Conservation (phyloP, 2,113 vertebrate genomes). For the Mustela lutreola region DNA sequence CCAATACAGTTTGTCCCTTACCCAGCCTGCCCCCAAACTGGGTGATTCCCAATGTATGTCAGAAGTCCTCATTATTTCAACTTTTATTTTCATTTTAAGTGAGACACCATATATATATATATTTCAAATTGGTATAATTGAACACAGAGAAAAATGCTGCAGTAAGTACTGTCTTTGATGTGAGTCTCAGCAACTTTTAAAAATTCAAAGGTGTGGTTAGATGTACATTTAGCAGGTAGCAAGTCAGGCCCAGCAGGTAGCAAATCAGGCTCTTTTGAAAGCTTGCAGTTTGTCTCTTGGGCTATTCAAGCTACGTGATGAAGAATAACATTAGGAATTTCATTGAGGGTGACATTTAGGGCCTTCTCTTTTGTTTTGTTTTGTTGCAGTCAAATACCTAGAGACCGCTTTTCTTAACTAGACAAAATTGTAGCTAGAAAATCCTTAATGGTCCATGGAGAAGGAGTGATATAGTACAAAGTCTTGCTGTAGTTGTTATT, state of each 20-base stretch:
- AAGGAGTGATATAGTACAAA: conserved; percentile 32
- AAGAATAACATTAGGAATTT: conserved; percentile 36
- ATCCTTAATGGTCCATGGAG: conserved; percentile 28
- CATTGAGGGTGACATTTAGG: background rate
- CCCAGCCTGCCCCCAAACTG: background rate
- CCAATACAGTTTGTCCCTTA: background rate
- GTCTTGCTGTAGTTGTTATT: conserved; percentile 50
- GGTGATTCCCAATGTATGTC: background rate
- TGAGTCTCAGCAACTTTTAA: background rate
- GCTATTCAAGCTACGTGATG: background rate
- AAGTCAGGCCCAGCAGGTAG: background rate
- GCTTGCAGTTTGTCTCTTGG: background rate
- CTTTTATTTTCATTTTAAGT: background rate
- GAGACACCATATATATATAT: background rate
- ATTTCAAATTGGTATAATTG: background rate
- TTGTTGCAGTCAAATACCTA: conserved; percentile 38
- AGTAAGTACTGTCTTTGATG: background rate
- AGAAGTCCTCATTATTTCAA: background rate
- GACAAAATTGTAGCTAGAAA: conserved; percentile 48
- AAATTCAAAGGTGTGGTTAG: background rate
- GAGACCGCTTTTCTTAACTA: conserved; percentile 70
- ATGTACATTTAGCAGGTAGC: background rate
- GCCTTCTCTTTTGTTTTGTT: background rate
- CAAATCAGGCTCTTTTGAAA: background rate
- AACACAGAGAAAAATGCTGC: background rate